A percentile compares a stretch with the other conserved stretches of the same genome.
Conservation (phyloP, 1,140 invertebrate genomes). For the Drosophila pandora region DNA sequence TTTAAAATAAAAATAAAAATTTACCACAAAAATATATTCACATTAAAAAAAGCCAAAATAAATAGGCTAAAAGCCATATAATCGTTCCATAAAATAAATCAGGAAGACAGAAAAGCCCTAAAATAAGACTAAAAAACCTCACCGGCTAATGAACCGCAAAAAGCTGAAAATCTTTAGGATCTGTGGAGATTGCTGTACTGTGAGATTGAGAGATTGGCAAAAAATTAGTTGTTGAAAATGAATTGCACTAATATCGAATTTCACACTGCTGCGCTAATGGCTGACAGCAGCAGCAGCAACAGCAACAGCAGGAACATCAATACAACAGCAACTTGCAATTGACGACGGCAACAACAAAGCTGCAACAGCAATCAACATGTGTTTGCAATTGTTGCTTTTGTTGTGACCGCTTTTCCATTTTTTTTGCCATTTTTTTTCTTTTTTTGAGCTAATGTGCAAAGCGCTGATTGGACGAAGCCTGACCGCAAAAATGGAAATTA, state of each 20-base stretch:
- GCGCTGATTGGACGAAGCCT: conserved; percentile 80
- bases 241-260: conserved; percentile 82
- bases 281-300: conserved; percentile 51
- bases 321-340: conserved; percentile 48
- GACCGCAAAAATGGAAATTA: conserved; percentile 81
- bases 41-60: neutral
- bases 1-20: too few species aligned
- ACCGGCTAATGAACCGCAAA: conserved; percentile 70
- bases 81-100: conserved; percentile 55
- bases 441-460: conserved; percentile 72
- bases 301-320: conserved; percentile 30
- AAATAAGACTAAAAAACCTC: conserved; percentile 19
- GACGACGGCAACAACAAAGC: conserved; percentile 71
- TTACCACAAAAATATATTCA: too few species aligned
- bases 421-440: conserved; percentile 34
- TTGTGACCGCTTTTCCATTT: conserved; percentile 25
- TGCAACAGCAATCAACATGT: conserved; percentile 72
- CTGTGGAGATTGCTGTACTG: conserved; percentile 17
- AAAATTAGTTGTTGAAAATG: conserved; percentile 81
- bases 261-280: conserved; percentile 79
- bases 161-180: conserved; percentile 38
- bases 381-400: conserved; percentile 49
- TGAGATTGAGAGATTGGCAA: conserved; percentile 57
- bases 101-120: neutral
- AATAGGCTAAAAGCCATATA: conserved; percentile 51